These are phyloP conservation scores for Hirtodrosophila trivittata DNA, from an alignment of 2,888 invertebrate genomes.

Conservation along the genomic window DNA sequence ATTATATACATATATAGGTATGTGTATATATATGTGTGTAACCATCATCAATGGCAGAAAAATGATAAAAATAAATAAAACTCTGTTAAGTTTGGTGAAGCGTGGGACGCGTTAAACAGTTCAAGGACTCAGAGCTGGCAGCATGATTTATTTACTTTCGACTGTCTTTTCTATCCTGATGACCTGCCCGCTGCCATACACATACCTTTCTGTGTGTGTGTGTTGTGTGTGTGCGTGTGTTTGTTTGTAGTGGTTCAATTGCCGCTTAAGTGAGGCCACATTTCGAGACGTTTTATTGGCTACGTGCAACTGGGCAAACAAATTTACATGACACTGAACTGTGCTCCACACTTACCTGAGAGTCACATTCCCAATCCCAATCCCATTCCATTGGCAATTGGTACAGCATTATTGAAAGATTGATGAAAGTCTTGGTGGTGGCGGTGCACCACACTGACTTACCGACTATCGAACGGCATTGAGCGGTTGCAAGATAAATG, in stretches of 20 bases:
- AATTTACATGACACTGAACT: conserved; percentile 78
- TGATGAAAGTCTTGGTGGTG: conserved; percentile 65
- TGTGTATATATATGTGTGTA: conserved; percentile 9
- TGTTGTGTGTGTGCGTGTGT: conserved; percentile 6
- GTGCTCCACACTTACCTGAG: conserved; percentile 52
- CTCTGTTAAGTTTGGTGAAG: conserved; percentile 60
- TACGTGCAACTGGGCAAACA: conserved; percentile 78
- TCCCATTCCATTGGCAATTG: conserved; percentile 39
- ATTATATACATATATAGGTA: conserved; percentile 5
- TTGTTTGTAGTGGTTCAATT: conserved; percentile 51
- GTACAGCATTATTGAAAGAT: conserved; percentile 74
- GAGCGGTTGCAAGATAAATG: conserved; percentile 65
- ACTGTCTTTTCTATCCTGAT: conserved; percentile 58
- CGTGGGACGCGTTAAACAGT: conserved; percentile 64
- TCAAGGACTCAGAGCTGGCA: conserved; percentile 63
- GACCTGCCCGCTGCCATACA: conserved; percentile 29
- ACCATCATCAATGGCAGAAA: conserved; percentile 54
- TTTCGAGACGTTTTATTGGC: conserved; percentile 69
- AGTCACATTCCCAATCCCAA: not conserved
- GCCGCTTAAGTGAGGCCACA: conserved; percentile 61
- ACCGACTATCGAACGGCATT: conserved; percentile 34
- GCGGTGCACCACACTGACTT: conserved; percentile 35
- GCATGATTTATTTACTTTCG: conserved; percentile 74
- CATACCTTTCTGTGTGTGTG: conserved; percentile 5
- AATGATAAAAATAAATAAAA: conserved; percentile 65